Base-by-base conservation (phyloP, 2,888 invertebrate genomes). In the Conus canariensis region DNA sequence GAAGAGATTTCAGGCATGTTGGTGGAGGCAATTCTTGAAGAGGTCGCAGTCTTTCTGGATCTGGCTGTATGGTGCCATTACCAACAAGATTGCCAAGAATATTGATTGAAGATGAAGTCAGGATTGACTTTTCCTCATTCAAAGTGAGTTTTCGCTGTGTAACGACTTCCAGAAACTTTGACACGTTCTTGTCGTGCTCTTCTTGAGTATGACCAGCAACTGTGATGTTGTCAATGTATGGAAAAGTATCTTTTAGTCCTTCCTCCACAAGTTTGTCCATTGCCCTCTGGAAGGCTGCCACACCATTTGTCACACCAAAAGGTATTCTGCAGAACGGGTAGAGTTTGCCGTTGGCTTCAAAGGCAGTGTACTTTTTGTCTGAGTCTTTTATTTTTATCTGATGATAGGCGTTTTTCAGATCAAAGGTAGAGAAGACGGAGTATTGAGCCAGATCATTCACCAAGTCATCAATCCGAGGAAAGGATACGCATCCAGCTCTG, bases 221-320 rank as follows among this genome's bases (percentile, higher is more conserved):
- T 60, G 25, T 60, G 25, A 60, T 86, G 86, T 86, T 86, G n/a
- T 86, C 86, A 67, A 86, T 58, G 45, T 45, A 45, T 45, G 45
- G 45, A 45, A 45, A 45, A 45, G 86, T 86, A 59, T 86, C n/a
- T 30, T 58, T 86, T 60, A 56, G 30, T 12, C 86, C 86, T n/a
- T 86, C 58, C 25, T 30, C 64, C 25, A 86, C 14, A n/a, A 86
- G n/a, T 30, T 19, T 60, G 30, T 86, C 86, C 64, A 86, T 58
- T 58, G 58, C 86, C 30, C 86, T 25, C 64, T 86, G 86, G n/a
- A 86, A 86, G 3, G n/a, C 19, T 60, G 30, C 86, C 12, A 67
- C 67, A 60, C 86, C 67, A 25, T 64, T 86, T 25, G 64, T 64
- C 30, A 59, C 67, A 30, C 60, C 86, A 30, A 86, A 64, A 8